Conservation (phyloP, 2,113 vertebrate species). For the Cryptotis parvus region DNA sequence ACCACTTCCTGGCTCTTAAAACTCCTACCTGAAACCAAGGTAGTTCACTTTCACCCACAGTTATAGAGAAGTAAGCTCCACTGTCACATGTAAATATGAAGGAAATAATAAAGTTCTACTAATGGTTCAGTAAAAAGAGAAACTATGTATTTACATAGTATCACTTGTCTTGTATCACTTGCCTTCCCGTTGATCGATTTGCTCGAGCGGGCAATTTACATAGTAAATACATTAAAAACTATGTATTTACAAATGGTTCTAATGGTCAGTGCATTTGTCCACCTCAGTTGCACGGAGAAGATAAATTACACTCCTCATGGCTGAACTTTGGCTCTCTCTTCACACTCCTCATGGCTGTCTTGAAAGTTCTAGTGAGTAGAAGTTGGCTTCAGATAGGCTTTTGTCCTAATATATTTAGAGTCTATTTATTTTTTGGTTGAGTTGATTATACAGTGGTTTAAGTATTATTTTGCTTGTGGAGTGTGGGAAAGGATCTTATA, state of each 20-base stretch:
- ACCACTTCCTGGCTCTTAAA: neutral
- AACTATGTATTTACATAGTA: neutral
- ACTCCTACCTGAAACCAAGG: neutral
- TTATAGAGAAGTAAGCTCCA: neutral
- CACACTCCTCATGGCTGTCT: neutral
- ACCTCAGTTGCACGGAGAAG: neutral
- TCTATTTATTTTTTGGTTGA: neutral
- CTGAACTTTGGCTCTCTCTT: no score
- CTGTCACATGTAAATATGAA: neutral
- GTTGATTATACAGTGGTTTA: neutral
- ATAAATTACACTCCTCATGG: neutral
- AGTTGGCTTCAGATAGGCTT: neutral
- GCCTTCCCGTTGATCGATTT: no score
- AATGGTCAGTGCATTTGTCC: neutral
- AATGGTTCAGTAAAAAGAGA: neutral
- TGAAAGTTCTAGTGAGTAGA: neutral
- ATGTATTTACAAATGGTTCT: neutral
- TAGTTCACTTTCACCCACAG: neutral
- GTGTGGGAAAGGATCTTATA: neutral
- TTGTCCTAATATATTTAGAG: neutral
- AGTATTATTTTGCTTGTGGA: neutral
- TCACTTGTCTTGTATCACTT: no score
- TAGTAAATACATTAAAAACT: no score
- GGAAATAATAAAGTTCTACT: neutral
- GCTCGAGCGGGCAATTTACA: no score